Evolutionary conservation across 2,888 invertebrate genomes (phyloP).

Genomic region (Deilephila porcellus): DNA sequence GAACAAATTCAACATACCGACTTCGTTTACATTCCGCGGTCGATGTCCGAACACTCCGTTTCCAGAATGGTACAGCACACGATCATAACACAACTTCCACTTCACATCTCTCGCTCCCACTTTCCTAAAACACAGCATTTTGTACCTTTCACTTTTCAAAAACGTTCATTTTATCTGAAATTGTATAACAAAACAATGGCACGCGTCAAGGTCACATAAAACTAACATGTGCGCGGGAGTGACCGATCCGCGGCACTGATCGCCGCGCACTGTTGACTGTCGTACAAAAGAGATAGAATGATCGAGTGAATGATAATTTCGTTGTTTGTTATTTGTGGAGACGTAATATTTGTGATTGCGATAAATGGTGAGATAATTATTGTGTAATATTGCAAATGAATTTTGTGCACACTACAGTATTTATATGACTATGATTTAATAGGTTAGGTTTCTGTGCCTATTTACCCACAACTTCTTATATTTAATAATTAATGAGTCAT

Average conservation of each 20-base stretch:
- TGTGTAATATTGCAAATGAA: slow-evolving; percentile 23
- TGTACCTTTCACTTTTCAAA: slow-evolving; percentile 38
- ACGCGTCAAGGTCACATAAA: slow-evolving; percentile 54
- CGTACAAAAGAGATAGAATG: slow-evolving; percentile 28
- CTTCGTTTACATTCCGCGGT: slow-evolving; percentile 67
- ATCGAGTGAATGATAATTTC: slow-evolving; percentile 24
- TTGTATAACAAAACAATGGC: slow-evolving; percentile 28
- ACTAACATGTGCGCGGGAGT: slow-evolving; percentile 68
- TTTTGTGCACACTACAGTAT: not conserved
- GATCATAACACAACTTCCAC: slow-evolving; percentile 57
- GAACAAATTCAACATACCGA: slow-evolving; percentile 55
- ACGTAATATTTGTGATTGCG: slow-evolving; percentile 37
- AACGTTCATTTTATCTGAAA: slow-evolving; percentile 43
- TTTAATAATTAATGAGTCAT: too few species aligned
- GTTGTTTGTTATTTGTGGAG: slow-evolving; percentile 35
- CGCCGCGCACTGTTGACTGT: slow-evolving; percentile 53
- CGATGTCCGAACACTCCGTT: slow-evolving; percentile 86
- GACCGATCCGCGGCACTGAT: slow-evolving; percentile 46
- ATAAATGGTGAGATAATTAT: slow-evolving; percentile 36
- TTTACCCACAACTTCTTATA: not conserved
- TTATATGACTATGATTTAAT: not conserved
- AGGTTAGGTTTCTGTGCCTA: not conserved
- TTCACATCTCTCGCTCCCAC: slow-evolving; percentile 62
- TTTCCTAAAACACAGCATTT: slow-evolving; percentile 65
- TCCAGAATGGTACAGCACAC: slow-evolving; percentile 82